A percentile compares a stretch with the other conserved stretches of the same genome.
These are phyloP conservation scores for Onychomys leucogaster DNA, from an alignment of 2,797 vertebrate species.

Conservation along the genomic window DNA sequence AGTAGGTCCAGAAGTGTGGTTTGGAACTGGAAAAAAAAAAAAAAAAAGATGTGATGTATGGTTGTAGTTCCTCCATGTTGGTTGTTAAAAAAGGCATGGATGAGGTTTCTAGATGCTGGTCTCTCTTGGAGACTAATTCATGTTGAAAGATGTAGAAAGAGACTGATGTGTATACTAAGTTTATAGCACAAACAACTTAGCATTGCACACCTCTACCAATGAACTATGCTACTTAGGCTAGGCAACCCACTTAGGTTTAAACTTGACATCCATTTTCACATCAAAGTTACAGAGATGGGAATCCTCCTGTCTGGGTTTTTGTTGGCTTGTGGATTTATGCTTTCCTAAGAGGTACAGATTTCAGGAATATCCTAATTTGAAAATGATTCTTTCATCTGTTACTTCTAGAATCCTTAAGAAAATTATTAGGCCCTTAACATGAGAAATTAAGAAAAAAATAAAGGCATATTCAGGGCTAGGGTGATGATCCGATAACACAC, in stretches of 20 bases:
- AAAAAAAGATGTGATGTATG: neutral
- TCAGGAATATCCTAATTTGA: neutral
- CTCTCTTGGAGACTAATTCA: neutral
- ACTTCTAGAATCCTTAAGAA: neutral
- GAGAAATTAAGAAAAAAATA: slow-evolving; percentile 14
- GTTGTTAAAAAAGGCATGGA: too few relatives aligned
- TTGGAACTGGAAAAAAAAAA: neutral
- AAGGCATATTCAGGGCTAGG: neutral
- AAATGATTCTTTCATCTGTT: neutral
- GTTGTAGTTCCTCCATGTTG: neutral
- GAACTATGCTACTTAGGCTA: neutral
- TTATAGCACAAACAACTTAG: neutral
- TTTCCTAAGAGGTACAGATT: neutral
- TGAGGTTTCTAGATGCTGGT: neutral
- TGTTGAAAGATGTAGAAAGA: neutral
- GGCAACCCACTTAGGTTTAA: neutral
- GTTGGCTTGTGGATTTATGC: neutral
- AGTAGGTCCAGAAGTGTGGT: neutral
- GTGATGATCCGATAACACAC: neutral
- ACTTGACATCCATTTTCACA: neutral
- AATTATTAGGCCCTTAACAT: neutral
- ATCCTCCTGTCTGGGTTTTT: neutral
- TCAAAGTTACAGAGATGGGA: neutral
- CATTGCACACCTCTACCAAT: neutral
- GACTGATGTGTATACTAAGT: neutral